A percentile compares a stretch with the other conserved stretches of the same genome.
phyloP scores from a whole-genome alignment of 2,888 invertebrate species.

The Parnassius orleans region DNA sequence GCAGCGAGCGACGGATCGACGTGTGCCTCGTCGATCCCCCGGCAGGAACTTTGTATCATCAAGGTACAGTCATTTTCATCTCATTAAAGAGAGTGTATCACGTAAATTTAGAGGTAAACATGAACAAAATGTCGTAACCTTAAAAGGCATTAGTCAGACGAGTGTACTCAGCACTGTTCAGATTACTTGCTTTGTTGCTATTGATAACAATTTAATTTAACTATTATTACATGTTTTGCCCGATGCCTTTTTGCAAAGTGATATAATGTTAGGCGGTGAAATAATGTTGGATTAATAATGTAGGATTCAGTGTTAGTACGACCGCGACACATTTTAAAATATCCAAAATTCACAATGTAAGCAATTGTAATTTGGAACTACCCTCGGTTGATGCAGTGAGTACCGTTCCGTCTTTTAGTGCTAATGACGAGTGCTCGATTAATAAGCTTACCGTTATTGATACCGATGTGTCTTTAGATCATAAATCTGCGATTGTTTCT shows the following conservation, averaged over 20 bases:
- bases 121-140: background rate
- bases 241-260: background rate
- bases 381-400: too few relatives aligned
- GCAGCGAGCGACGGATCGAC: too few relatives aligned
- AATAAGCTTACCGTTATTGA: background rate
- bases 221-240: background rate
- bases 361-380: too few relatives aligned
- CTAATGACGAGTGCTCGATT: too few relatives aligned
- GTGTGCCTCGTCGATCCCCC: rapidly evolving
- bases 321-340: background rate
- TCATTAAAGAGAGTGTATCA: background rate
- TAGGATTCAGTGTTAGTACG: background rate
- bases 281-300: background rate
- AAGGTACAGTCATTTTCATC: background rate
- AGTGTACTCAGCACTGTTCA: background rate
- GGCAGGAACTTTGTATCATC: background rate
- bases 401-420: too few relatives aligned
- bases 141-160: background rate
- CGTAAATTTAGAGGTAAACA: background rate
- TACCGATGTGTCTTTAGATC: background rate
- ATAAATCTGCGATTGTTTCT: background rate
- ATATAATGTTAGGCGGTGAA: background rate
- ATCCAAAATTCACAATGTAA: background rate
- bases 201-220: background rate
- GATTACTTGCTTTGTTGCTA: background rate